These are phyloP conservation scores for Tetranychus piercei DNA, from an alignment of 2,888 invertebrate species.

Conservation along the genomic window DNA sequence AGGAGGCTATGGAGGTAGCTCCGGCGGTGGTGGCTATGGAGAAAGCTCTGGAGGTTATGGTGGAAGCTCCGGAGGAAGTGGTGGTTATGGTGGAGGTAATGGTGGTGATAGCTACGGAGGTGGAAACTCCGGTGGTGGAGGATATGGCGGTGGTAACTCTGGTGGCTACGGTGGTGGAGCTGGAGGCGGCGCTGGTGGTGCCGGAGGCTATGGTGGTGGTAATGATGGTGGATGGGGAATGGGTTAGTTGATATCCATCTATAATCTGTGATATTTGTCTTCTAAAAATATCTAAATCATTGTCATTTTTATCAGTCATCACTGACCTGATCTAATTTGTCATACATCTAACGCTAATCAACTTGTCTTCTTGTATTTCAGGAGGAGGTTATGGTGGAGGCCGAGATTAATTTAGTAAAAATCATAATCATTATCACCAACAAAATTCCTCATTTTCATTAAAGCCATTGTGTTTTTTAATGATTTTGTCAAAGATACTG, in stretches of 20 bases:
- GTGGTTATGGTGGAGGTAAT: neutral
- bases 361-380: too few species aligned
- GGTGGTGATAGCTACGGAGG: neutral
- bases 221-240: neutral
- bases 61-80: neutral
- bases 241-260: neutral
- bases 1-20: slow-evolving; percentile 8
- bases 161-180: neutral
- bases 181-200: neutral
- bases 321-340: too few species aligned
- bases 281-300: too few species aligned
- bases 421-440: neutral
- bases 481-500: neutral
- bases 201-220: neutral
- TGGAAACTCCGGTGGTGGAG: neutral
- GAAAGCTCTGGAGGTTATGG: neutral
- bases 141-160: neutral
- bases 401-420: neutral
- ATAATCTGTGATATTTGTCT: too few species aligned
- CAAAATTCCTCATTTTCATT: neutral
- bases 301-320: too few species aligned
- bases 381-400: neutral
- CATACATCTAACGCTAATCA: too few species aligned
- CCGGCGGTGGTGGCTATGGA: slow-evolving; percentile 6
- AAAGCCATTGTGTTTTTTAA: neutral